These are phyloP conservation scores for Globodera ellingtonae DNA, from an alignment of 1,140 invertebrate genomes.

Conservation along the genomic window DNA sequence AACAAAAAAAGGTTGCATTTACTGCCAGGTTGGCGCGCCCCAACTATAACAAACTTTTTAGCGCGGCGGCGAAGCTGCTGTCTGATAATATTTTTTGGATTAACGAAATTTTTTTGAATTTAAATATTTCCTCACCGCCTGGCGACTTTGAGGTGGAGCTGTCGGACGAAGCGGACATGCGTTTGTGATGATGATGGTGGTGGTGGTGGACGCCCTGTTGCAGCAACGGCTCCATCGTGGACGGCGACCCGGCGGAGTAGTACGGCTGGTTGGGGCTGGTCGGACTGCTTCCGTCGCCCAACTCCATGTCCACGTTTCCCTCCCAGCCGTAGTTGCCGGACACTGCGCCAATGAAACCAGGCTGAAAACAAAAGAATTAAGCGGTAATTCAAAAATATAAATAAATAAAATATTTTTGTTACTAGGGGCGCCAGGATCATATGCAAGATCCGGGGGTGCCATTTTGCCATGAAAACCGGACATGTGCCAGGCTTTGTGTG, in stretches of 20 bases:
- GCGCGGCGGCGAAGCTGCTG: too few relatives aligned
- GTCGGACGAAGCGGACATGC: conserved; percentile 10
- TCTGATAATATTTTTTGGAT: background rate
- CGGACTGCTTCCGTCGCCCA: background rate
- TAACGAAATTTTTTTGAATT: background rate
- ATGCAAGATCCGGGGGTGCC: too few relatives aligned
- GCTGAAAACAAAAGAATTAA: background rate
- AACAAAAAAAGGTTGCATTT: background rate
- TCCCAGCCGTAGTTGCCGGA: conserved; percentile 6
- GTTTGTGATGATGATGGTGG: background rate
- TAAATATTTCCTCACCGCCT: background rate
- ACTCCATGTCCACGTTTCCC: background rate
- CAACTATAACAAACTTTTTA: too few relatives aligned
- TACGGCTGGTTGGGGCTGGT: background rate
- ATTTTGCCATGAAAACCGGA: too few relatives aligned
- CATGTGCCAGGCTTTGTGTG: too few relatives aligned
- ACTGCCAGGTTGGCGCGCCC: background rate
- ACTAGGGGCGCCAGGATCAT: too few relatives aligned
- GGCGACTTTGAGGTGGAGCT: background rate
- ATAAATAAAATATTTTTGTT: too few relatives aligned
- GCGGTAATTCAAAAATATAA: too few relatives aligned
- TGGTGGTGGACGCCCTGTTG: background rate
- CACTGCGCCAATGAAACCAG: background rate
- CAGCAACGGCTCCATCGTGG: background rate
- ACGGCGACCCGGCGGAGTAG: conserved; percentile 9